Percentiles rank a stretch among this genome's conserved stretches.
Evolutionary conservation across 2,888 invertebrate species (phyloP).

Genomic region (Holacanthella duospinosa): DNA sequence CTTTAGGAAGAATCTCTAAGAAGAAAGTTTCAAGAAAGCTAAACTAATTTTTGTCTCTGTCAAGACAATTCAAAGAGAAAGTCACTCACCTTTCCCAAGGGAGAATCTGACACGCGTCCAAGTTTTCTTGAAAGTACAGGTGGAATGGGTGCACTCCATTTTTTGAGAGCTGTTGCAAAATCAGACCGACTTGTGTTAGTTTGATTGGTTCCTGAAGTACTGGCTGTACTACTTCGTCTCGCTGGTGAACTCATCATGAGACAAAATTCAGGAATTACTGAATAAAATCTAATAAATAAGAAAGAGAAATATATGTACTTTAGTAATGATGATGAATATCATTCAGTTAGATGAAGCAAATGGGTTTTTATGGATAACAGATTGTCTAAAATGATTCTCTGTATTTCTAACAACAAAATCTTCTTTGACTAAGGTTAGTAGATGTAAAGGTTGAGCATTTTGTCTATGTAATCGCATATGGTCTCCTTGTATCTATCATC

Average conservation of each 20-base stretch:
- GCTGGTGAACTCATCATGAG: constrained; percentile 19
- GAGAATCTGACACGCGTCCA: constrained; percentile 33
- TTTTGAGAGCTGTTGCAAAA: constrained; percentile 31
- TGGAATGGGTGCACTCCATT: constrained; percentile 36
- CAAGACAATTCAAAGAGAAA: background rate
- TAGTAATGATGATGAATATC: too few relatives aligned
- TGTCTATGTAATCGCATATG: constrained; percentile 11
- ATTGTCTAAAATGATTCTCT: background rate
- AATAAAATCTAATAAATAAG: background rate
- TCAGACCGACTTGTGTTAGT: constrained; percentile 20
- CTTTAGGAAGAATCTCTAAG: background rate
- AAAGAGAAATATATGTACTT: constrained; percentile 1
- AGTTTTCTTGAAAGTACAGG: constrained; percentile 35
- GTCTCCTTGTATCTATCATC: constrained; percentile 31
- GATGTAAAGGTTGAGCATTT: background rate
- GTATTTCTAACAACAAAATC: background rate
- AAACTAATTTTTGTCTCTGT: constrained; percentile 6
- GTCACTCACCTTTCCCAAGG: constrained; percentile 35
- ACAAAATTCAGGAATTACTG: constrained; percentile 1
- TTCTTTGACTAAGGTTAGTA: background rate
- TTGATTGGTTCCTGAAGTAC: background rate
- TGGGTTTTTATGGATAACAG: constrained; percentile 4
- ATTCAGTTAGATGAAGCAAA: too few relatives aligned
- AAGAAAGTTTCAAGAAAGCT: too few relatives aligned
- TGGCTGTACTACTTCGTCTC: constrained; percentile 11